These are phyloP conservation scores for Gallinago media DNA, from an alignment of 2,113 vertebrate species.

Conservation along the genomic window DNA sequence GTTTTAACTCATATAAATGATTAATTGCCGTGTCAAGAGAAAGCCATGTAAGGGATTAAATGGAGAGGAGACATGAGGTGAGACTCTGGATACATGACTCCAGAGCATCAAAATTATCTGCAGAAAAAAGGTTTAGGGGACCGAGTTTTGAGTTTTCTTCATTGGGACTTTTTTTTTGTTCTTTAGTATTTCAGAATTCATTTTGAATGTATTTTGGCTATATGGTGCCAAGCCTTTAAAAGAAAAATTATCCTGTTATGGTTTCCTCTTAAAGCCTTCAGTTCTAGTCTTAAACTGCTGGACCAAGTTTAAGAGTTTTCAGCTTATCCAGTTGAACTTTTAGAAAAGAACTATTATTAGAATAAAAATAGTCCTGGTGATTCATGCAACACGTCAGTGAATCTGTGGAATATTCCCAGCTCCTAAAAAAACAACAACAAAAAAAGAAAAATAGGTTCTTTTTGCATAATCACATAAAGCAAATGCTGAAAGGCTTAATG, in stretches of 20 bases:
- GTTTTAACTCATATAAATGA: neutral
- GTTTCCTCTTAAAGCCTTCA: neutral
- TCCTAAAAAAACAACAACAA: neutral
- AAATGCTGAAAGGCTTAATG: neutral
- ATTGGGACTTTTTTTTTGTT: neutral
- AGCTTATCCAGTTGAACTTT: neutral
- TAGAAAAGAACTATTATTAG: neutral
- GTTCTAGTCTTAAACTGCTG: slow-evolving; percentile 18
- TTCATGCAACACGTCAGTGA: neutral
- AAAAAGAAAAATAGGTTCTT: neutral
- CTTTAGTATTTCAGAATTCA: neutral
- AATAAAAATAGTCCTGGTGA: slow-evolving; percentile 16
- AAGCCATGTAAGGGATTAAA: slow-evolving; percentile 23
- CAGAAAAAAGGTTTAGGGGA: neutral
- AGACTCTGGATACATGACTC: neutral
- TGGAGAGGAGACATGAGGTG: neutral
- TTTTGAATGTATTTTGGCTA: neutral
- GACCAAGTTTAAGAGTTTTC: neutral
- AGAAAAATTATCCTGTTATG: neutral
- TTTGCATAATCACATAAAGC: neutral
- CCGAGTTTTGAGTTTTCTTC: neutral
- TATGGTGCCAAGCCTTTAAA: neutral
- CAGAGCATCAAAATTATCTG: neutral
- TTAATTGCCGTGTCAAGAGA: neutral
- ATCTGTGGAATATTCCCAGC: slow-evolving; percentile 15